Evolutionary conservation across 2,797 vertebrate species (phyloP).

Genomic region (Petrocephalus sullivani): DNA sequence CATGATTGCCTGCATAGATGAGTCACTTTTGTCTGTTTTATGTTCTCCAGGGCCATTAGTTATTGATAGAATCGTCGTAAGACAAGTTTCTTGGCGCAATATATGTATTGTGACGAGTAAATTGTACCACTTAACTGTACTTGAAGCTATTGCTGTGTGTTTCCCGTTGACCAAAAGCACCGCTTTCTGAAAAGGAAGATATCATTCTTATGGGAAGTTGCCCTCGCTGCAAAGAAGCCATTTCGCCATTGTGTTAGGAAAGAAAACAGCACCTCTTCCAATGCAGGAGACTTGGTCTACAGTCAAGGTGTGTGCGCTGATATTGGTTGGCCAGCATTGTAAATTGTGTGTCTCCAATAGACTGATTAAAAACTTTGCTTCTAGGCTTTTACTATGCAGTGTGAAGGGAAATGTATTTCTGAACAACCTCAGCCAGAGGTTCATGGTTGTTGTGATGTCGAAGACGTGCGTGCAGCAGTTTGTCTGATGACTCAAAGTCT

Average conservation of each 20-base stretch:
- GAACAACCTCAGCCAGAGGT: not conserved
- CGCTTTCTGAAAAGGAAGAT: not conserved
- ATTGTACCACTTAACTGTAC: not conserved
- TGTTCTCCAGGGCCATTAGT: not conserved
- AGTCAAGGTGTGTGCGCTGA: not conserved
- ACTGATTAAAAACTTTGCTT: not conserved
- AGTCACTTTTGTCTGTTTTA: not conserved
- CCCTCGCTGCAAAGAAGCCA: not conserved
- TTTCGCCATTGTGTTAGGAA: not conserved
- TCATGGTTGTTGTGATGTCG: not conserved
- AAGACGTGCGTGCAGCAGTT: not conserved
- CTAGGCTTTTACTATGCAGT: not conserved
- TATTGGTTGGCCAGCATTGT: not conserved
- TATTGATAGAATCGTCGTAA: not conserved
- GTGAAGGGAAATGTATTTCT: not conserved
- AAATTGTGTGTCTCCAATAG: not conserved
- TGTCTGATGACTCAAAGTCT: not conserved
- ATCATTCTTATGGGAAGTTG: not conserved
- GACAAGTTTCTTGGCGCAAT: not conserved
- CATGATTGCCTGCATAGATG: not conserved
- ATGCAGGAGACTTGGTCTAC: not conserved
- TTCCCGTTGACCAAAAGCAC: not conserved
- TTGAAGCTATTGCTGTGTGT: not conserved
- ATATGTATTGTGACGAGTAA: not conserved
- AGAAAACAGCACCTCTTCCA: not conserved